Conservation (phyloP, 2,888 invertebrate species). For the Spodoptera picta region DNA sequence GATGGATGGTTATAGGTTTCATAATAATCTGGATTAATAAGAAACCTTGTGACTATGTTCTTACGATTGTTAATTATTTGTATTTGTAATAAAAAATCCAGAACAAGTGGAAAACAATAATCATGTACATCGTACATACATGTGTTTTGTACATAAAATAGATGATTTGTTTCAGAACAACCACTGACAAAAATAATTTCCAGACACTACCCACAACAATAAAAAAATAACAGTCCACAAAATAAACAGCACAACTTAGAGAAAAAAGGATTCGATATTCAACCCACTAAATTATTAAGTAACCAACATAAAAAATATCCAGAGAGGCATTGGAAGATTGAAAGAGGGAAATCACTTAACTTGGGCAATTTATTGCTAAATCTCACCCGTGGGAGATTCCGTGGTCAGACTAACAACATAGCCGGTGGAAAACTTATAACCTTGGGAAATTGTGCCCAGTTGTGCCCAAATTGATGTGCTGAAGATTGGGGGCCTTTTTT, state of each 20-base stretch:
- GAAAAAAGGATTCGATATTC: conserved; percentile 42
- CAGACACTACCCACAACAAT: too few relatives aligned
- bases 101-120: too few relatives aligned
- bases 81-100: too few relatives aligned
- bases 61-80: too few relatives aligned
- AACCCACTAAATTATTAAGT: conserved; percentile 73
- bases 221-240: not conserved
- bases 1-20: too few relatives aligned
- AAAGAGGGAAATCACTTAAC: conserved; percentile 87
- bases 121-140: too few relatives aligned
- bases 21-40: too few relatives aligned
- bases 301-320: conserved; percentile 78
- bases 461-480: conserved; percentile 49
- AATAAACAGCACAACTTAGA: conserved; percentile 14
- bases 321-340: conserved; percentile 86
- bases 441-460: conserved; percentile 41
- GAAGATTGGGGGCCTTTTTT: conserved; percentile 67
- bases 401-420: conserved; percentile 87
- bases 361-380: conserved; percentile 85
- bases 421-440: conserved; percentile 81
- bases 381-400: conserved; percentile 83
- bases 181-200: too few relatives aligned
- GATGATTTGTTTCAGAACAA: too few relatives aligned
- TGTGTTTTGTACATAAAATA: too few relatives aligned
- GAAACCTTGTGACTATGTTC: too few relatives aligned